Base-by-base conservation (phyloP, 2,113 vertebrate species). In the Anthoscopus minutus region DNA sequence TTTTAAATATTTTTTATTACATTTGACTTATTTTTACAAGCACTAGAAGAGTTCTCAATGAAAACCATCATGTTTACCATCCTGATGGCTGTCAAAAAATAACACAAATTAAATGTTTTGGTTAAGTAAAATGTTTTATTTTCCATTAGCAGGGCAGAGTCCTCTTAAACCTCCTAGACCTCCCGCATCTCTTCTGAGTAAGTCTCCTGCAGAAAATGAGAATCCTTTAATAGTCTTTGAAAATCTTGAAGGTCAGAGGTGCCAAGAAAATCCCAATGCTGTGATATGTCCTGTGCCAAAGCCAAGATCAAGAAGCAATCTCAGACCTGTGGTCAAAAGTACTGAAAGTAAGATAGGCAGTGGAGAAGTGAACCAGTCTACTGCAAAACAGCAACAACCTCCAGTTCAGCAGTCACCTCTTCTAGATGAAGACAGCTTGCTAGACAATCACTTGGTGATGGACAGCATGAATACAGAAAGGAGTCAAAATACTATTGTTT, bases 261-360 rank as follows among this genome's bases (percentile, higher is more conserved):
- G 92, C 86, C 96, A 96, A 71, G 94, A 96, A 88, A 96, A 97
- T 66, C 78, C 95, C 81, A 95, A 2, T 97, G 96, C 93, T 97
- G 92, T 86, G 92, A 96, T 88, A 97, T 97, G 92, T 65, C 99
- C 99, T 20, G 97, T 99, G 92, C 99, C 99, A 96, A 99, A 97
- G 89, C 99, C 99, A 94, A 98, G 99, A 88, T 98, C 98, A 74
- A 99, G 98, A 97, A 82, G 88, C 92, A 96, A 96, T 96, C 98
- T 98, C 89, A 98, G 97, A 92, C 92, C 95, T 48, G 50, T 96
- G 60, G 72, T 94, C 95, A 98, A 96, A 95, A 97, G 98, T 81
- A 95, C 77, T 79, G 97, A 97, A 92, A 92, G 84, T 96, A 97
- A 98, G 58, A 94, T 95, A 74, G 96, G 88, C 42, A 91, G 81